Evolutionary conservation across 2,888 invertebrate species (phyloP).

Genomic region (Pristionchus exspectatus): DNA sequence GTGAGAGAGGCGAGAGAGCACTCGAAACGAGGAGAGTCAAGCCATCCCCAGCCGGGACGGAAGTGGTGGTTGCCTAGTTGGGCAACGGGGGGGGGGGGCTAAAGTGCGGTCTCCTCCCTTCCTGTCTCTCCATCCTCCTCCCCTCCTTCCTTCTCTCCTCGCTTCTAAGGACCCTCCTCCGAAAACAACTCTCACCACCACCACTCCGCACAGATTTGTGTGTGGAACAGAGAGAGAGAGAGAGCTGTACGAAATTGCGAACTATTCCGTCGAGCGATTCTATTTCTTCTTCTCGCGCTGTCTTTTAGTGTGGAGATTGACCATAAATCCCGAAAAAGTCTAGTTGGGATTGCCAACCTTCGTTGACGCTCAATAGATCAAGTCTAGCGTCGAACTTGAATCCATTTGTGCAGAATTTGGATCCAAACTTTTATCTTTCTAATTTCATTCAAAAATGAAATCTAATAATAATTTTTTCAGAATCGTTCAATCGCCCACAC

Average conservation of each 20-base stretch:
- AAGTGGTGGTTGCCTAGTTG: slow-evolving; percentile 36
- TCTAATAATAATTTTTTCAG: slow-evolving; percentile 59
- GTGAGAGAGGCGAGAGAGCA: too few species aligned
- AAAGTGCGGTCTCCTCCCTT: slow-evolving; percentile 7
- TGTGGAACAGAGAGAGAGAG: neutral
- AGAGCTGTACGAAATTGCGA: slow-evolving; percentile 4
- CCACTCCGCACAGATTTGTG: slow-evolving; percentile 52
- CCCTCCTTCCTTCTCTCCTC: neutral
- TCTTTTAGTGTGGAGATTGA: neutral
- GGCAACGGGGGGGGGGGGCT: neutral
- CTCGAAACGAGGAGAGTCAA: too few species aligned
- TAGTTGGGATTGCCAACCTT: neutral
- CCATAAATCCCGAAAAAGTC: neutral
- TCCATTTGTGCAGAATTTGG: too few species aligned
- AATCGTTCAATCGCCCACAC: slow-evolving; percentile 70
- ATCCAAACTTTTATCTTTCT: too few species aligned
- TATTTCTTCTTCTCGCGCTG: neutral
- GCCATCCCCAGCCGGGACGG: neutral
- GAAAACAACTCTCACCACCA: slow-evolving; percentile 42
- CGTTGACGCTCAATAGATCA: too few species aligned
- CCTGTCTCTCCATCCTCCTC: neutral
- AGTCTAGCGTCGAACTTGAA: too few species aligned
- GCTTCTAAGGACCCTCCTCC: slow-evolving; percentile 20
- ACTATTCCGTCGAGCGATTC: neutral
- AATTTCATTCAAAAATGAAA: too few species aligned